phyloP scores from a whole-genome alignment of 2,888 invertebrate genomes.

The Cheilosia vulpina region DNA sequence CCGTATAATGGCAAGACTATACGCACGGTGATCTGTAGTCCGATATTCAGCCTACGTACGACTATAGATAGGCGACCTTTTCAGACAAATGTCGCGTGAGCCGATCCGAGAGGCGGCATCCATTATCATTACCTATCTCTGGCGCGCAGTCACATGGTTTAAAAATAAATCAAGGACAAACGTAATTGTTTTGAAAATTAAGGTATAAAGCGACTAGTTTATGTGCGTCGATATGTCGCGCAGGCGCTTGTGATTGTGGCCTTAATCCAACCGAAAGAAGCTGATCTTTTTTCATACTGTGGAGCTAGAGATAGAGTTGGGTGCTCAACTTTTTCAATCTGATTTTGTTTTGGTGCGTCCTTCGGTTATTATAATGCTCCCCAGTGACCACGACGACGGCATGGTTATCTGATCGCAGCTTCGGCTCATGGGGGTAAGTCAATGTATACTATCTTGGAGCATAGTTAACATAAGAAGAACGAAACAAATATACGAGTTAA shows the following conservation, averaged over 20 bases:
- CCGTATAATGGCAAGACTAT: background rate
- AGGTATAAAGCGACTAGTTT: slow-evolving; percentile 55
- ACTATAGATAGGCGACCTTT: slow-evolving; percentile 15
- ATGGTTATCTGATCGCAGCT: slow-evolving; percentile 66
- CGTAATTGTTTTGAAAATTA: slow-evolving; percentile 72
- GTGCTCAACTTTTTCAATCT: slow-evolving; percentile 48
- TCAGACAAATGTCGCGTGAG: slow-evolving; percentile 58
- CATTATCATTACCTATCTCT: slow-evolving; percentile 41
- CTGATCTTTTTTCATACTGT: slow-evolving; percentile 1
- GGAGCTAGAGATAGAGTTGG: slow-evolving; percentile 38
- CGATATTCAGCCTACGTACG: too few species aligned
- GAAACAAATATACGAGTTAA: slow-evolving; percentile 21
- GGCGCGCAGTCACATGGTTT: slow-evolving; percentile 37
- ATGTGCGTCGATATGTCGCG: slow-evolving; percentile 25
- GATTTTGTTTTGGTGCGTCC: slow-evolving; percentile 5
- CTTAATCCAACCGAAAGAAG: slow-evolving; percentile 43
- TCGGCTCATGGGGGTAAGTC: slow-evolving; percentile 44
- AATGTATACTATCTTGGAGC: slow-evolving; percentile 29
- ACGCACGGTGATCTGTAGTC: background rate
- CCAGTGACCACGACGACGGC: slow-evolving; percentile 30
- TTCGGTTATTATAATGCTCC: slow-evolving; percentile 9
- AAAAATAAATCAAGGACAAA: slow-evolving; percentile 73
- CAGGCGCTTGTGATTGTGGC: slow-evolving; percentile 31
- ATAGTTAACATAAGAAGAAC: slow-evolving; percentile 6
- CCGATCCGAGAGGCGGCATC: slow-evolving; percentile 33